These are phyloP conservation scores for Melanostoma scalare DNA, from an alignment of 2,888 invertebrate species.

Conservation along the genomic window DNA sequence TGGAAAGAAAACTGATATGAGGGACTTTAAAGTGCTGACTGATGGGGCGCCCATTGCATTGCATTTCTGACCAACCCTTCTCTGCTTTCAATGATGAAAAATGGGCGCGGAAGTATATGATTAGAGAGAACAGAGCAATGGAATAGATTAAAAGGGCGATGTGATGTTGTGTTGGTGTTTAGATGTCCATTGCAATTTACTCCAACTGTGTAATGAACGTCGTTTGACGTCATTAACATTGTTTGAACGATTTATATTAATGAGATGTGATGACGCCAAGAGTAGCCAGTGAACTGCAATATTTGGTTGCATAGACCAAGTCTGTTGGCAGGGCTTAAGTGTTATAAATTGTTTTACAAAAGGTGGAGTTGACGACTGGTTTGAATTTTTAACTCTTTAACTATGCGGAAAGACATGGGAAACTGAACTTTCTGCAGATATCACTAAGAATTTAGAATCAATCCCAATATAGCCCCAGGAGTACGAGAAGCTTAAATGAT, in stretches of 20 bases:
- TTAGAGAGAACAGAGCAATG: conserved; percentile 35
- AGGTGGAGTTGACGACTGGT: no score
- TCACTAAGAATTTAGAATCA: no score
- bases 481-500: no score
- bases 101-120: conserved; percentile 62
- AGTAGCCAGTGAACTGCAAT: no score
- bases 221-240: conserved; percentile 59
- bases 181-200: conserved; percentile 32
- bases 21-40: conserved; percentile 52
- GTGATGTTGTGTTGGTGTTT: conserved; percentile 29
- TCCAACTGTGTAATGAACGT: conserved; percentile 27
- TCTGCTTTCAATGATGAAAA: conserved; percentile 56
- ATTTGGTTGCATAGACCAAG: no score
- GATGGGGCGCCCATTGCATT: conserved; percentile 37
- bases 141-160: conserved; percentile 19
- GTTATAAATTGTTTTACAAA: no score
- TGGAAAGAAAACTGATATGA: conserved; percentile 38
- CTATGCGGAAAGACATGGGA: no score
- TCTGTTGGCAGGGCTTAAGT: no score
- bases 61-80: conserved; percentile 23
- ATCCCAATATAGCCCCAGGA: no score
- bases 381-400: no score
- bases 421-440: no score
- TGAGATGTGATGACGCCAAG: conserved; percentile 7
- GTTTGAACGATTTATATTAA: conserved; percentile 58